phyloP scores from a whole-genome alignment of 2,888 invertebrate species.

The Synergus umbraculus region DNA sequence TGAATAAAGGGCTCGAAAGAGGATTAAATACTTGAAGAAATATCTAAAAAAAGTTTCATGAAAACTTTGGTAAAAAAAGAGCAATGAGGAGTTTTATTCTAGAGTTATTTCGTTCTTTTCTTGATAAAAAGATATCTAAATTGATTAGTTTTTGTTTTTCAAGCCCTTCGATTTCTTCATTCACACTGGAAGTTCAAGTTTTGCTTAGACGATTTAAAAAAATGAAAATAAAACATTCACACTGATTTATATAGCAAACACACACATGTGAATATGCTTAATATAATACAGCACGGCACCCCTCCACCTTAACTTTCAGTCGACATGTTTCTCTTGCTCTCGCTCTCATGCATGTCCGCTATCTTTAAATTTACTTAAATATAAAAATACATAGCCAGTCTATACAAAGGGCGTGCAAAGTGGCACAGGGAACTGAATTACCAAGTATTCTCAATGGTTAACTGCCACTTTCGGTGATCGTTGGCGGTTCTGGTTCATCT shows the following conservation, averaged over 20 bases:
- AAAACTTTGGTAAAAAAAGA: slow-evolving; percentile 24
- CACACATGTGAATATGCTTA: slow-evolving; percentile 30
- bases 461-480: slow-evolving; percentile 71
- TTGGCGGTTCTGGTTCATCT: slow-evolving; percentile 60
- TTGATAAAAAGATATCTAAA: not conserved
- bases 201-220: slow-evolving; percentile 31
- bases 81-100: not conserved
- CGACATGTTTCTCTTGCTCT: slow-evolving; percentile 37
- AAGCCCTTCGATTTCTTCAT: slow-evolving; percentile 37
- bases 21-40: not conserved
- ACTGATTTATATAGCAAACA: slow-evolving; percentile 37
- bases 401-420: slow-evolving; percentile 77
- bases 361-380: slow-evolving; percentile 72
- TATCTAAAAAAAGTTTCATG: not conserved
- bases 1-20: slow-evolving; percentile 31
- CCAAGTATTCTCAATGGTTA: slow-evolving; percentile 73
- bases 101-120: not conserved
- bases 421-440: slow-evolving; percentile 76
- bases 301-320: slow-evolving; percentile 51
- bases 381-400: slow-evolving; percentile 78
- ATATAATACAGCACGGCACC: slow-evolving; percentile 43
- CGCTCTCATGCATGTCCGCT: slow-evolving; percentile 40
- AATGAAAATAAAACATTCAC: slow-evolving; percentile 35
- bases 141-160: not conserved
- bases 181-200: slow-evolving; percentile 35